A percentile compares a stretch with the other conserved stretches of the same genome.
phyloP scores from a whole-genome alignment of 2,797 vertebrate species.

The Sebastolobus altivelis region DNA sequence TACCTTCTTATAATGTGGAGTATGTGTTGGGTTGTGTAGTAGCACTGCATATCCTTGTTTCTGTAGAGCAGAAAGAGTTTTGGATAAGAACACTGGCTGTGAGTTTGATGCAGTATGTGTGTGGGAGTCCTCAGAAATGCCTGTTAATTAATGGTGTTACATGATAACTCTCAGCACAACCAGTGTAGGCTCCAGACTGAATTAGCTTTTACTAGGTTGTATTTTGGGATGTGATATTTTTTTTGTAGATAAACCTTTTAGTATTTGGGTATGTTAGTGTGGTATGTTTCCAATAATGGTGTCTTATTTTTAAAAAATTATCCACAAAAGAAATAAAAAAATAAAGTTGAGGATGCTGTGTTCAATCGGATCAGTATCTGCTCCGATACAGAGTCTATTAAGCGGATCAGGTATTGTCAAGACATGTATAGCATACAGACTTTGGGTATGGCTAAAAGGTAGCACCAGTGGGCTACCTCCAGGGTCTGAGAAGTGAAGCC shows the following conservation, averaged over 20 bases:
- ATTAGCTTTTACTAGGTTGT: conserved; percentile 52
- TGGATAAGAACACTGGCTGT: conserved; percentile 78
- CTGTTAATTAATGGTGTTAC: conserved; percentile 82
- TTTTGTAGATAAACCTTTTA: neutral
- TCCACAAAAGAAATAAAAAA: neutral
- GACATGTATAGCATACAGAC: neutral
- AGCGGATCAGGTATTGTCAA: neutral
- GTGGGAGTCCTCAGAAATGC: conserved; percentile 80
- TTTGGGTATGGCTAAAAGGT: neutral
- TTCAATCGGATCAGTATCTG: rapidly evolving
- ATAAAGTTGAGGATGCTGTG: too few species aligned
- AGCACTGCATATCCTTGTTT: conserved; percentile 56
- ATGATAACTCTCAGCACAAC: conserved; percentile 69
- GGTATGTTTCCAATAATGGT: neutral
- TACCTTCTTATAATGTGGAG: conserved; percentile 18
- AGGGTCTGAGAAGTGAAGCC: too few species aligned
- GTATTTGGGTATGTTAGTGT: neutral
- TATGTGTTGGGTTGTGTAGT: conserved; percentile 49
- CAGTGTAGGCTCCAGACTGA: conserved; percentile 60
- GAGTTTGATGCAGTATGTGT: conserved; percentile 79
- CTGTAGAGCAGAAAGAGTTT: conserved; percentile 64
- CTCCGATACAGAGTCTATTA: neutral
- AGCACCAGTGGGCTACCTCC: too few species aligned
- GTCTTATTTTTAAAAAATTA: neutral
- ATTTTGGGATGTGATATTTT: conserved; percentile 50